These are phyloP conservation scores for Caerostris extrusa DNA, from an alignment of 1,140 invertebrate genomes.

Conservation along the genomic window DNA sequence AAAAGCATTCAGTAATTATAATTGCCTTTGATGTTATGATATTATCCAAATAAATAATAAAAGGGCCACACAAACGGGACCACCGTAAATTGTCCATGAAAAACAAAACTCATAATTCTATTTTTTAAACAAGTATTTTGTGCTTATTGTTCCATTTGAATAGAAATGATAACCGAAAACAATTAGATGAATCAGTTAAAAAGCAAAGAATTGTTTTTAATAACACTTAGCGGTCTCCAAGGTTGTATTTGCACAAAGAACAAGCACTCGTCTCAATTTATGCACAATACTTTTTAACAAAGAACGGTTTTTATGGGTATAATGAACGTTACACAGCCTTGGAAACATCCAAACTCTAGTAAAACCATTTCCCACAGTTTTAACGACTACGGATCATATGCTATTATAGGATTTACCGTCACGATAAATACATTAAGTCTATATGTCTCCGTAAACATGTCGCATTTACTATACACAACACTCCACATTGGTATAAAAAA, in stretches of 20 bases:
- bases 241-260: background rate
- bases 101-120: background rate
- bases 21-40: background rate
- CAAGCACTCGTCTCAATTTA: background rate
- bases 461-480: background rate
- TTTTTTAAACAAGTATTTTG: background rate
- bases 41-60: background rate
- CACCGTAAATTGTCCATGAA: background rate
- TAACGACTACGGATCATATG: slow-evolving; percentile 12
- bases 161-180: background rate
- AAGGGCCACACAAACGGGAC: slow-evolving; percentile 1
- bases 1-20: background rate
- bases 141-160: slow-evolving; percentile 27
- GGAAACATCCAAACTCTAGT: background rate
- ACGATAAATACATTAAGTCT: slow-evolving; percentile 6
- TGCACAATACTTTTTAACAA: slow-evolving; percentile 15
- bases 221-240: background rate
- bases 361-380: slow-evolving; percentile 28
- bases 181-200: slow-evolving; percentile 11
- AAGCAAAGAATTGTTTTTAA: background rate
- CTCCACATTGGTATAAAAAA: background rate
- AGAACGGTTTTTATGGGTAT: background rate
- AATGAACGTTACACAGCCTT: background rate
- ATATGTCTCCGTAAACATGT: slow-evolving; percentile 16
- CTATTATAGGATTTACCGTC: slow-evolving; percentile 16